Conservation (phyloP, 1,140 invertebrate species). For the Tribolium castaneum region DNA sequence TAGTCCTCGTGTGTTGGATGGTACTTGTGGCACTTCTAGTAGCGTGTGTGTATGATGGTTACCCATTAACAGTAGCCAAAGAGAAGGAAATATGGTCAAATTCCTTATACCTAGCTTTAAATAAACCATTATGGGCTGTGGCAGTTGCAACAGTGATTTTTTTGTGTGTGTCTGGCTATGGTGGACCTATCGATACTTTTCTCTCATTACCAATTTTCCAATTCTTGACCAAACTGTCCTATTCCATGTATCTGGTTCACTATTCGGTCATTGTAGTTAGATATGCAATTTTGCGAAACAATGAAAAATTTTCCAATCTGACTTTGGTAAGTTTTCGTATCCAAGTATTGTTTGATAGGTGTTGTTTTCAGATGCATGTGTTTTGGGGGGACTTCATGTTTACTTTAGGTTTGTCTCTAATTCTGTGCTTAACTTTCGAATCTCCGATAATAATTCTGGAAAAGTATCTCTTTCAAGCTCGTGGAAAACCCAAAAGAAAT, state of each 20-base stretch:
- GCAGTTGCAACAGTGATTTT: constrained; percentile 74
- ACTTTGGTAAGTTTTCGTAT: neutral
- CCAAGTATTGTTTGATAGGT: neutral
- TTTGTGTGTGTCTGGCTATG: constrained; percentile 55
- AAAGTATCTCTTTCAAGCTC: neutral
- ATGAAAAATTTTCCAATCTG: too few species aligned
- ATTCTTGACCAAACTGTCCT: constrained; percentile 41
- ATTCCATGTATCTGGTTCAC: constrained; percentile 47
- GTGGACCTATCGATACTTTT: constrained; percentile 54
- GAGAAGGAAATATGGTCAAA: constrained; percentile 55
- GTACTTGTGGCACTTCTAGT: neutral
- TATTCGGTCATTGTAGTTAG: neutral
- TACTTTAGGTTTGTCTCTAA: too few species aligned
- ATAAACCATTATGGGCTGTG: constrained; percentile 70
- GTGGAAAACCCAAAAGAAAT: neutral
- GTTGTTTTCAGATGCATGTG: too few species aligned
- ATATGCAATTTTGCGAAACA: neutral
- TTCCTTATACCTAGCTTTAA: constrained; percentile 71
- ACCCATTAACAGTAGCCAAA: neutral
- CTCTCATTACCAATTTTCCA: constrained; percentile 44
- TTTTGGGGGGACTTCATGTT: too few species aligned
- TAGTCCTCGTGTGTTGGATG: neutral
- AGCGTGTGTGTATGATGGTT: constrained; percentile 1
- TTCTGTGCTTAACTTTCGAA: too few species aligned
- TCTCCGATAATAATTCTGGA: too few species aligned